These are phyloP conservation scores for Gymnocypris eckloni DNA, from an alignment of 2,797 vertebrate genomes.

Conservation along the genomic window DNA sequence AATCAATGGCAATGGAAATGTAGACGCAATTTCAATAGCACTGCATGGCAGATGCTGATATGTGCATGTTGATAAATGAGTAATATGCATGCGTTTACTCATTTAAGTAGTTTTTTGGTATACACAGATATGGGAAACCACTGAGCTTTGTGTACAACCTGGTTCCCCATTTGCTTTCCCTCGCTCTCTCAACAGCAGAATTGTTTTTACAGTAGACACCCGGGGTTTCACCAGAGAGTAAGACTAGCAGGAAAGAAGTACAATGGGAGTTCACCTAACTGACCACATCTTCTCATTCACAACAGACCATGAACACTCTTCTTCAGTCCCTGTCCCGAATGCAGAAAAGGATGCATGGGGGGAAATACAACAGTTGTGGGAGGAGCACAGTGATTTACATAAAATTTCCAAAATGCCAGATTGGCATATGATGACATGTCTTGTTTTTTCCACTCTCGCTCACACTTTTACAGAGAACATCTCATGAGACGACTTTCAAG, in stretches of 20 bases:
- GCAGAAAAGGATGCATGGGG: constrained; percentile 64
- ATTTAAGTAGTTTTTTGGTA: constrained; percentile 37
- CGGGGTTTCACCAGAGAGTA: constrained; percentile 65
- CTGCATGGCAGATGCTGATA: constrained; percentile 20
- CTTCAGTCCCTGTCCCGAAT: constrained; percentile 49
- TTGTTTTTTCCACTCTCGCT: constrained; percentile 52
- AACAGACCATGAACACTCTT: constrained; percentile 48
- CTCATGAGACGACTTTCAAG: constrained; percentile 40
- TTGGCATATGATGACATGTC: constrained; percentile 52
- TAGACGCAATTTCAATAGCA: constrained; percentile 32
- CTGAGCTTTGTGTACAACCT: constrained; percentile 49
- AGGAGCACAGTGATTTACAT: constrained; percentile 64
- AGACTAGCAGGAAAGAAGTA: constrained; percentile 62
- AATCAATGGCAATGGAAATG: neutral
- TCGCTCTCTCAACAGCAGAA: constrained; percentile 53
- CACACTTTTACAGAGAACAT: constrained; percentile 46
- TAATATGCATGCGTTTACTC: constrained; percentile 28
- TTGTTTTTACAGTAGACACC: constrained; percentile 63
- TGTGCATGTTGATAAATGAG: constrained; percentile 28
- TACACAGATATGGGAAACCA: constrained; percentile 46
- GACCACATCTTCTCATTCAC: constrained; percentile 56
- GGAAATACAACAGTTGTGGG: constrained; percentile 62
- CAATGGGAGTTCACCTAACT: constrained; percentile 67
- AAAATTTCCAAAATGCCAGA: constrained; percentile 67
- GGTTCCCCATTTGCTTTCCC: constrained; percentile 23